Percentiles rank a stretch among this genome's conserved stretches.
Evolutionary conservation across 2,113 vertebrate genomes (phyloP).

Genomic region (Gambusia holbrooki): DNA sequence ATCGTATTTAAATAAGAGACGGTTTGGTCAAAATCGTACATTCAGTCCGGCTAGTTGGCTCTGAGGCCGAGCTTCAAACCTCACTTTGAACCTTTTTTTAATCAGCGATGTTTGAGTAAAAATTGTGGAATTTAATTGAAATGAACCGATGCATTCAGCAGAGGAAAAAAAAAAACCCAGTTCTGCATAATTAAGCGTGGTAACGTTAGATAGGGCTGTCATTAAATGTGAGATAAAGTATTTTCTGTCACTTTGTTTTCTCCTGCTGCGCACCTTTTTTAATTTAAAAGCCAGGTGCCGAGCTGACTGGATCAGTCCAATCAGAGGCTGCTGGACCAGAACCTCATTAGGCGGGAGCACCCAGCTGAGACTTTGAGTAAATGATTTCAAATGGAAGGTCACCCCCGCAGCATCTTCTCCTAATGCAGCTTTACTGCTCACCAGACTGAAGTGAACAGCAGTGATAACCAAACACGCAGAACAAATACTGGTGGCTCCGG

Average conservation of each 20-base stretch:
- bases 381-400: slow-evolving; percentile 32
- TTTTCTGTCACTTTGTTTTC: not conserved
- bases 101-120: not conserved
- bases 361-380: slow-evolving; percentile 17
- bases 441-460: slow-evolving; percentile 13
- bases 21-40: not conserved
- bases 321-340: slow-evolving; percentile 20
- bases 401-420: slow-evolving; percentile 9
- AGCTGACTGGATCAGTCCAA: slow-evolving; percentile 30
- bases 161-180: not conserved
- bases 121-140: not conserved
- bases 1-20: slow-evolving; percentile 9
- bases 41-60: not conserved
- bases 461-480: not conserved
- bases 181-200: not conserved
- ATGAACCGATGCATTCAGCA: not conserved
- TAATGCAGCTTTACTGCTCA: slow-evolving; percentile 13
- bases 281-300: slow-evolving; percentile 1
- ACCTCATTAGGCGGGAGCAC: slow-evolving; percentile 33
- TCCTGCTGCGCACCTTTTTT: not conserved
- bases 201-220: not conserved
- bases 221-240: not conserved
- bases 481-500: not conserved
- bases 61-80: not conserved
- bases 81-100: not conserved